These are phyloP conservation scores for Colostygia pectinataria DNA, from an alignment of 2,888 invertebrate genomes.

Conservation along the genomic window DNA sequence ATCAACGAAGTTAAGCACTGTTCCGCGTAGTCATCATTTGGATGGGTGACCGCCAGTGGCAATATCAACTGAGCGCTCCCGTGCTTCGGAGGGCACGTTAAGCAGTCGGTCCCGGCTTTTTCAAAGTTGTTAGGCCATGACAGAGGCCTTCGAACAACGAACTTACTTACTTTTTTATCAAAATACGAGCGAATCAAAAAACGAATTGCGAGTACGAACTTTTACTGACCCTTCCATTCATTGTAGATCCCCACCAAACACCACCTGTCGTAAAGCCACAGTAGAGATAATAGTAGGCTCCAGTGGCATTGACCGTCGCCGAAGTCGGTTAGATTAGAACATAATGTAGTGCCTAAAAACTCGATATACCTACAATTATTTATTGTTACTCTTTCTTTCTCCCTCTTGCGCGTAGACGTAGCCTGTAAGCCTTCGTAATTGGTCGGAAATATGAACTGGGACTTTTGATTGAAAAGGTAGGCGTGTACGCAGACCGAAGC, in stretches of 20 bases:
- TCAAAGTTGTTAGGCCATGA: too few relatives aligned
- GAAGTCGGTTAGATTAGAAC: slow-evolving; percentile 29
- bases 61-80: too few relatives aligned
- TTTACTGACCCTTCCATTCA: slow-evolving; percentile 39
- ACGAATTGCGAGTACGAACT: too few relatives aligned
- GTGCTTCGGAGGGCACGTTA: too few relatives aligned
- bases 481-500: slow-evolving; percentile 17
- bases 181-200: too few relatives aligned
- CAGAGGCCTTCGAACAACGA: too few relatives aligned
- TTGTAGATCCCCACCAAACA: slow-evolving; percentile 41
- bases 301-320: slow-evolving; percentile 60
- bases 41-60: too few relatives aligned
- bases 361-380: slow-evolving; percentile 27
- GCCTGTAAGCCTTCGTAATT: slow-evolving; percentile 28
- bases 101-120: too few relatives aligned
- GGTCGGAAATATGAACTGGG: slow-evolving; percentile 25
- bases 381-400: slow-evolving; percentile 19
- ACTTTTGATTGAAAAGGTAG: slow-evolving; percentile 27
- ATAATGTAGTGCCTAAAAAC: slow-evolving; percentile 35
- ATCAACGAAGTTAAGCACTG: too few relatives aligned
- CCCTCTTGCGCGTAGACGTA: slow-evolving; percentile 16
- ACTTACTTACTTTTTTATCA: too few relatives aligned
- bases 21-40: too few relatives aligned
- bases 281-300: slow-evolving; percentile 1
- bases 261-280: slow-evolving; percentile 57